Conservation (phyloP, 2,113 vertebrate genomes). For the Rhodinocichla rosea region DNA sequence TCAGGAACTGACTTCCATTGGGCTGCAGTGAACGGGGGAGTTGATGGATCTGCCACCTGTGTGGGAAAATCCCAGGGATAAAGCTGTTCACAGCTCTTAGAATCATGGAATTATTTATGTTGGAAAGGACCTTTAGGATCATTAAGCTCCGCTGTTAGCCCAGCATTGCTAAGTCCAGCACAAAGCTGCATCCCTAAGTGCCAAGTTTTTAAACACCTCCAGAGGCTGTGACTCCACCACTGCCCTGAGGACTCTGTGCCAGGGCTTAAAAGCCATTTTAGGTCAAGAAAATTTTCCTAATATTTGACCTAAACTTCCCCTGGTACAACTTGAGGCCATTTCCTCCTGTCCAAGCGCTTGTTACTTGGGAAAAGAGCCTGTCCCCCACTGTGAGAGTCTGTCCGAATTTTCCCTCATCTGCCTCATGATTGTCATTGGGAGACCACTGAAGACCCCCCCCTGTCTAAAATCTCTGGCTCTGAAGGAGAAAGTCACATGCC, state of each 20-base stretch:
- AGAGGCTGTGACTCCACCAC: neutral
- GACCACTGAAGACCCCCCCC: too few species aligned
- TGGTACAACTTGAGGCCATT: neutral
- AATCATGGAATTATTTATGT: neutral
- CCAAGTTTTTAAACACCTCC: neutral
- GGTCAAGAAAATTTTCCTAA: neutral
- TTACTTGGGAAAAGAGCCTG: neutral
- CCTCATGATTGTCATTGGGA: too few species aligned
- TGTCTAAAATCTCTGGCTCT: too few species aligned
- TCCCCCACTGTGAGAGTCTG: too few species aligned
- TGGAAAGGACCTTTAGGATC: neutral
- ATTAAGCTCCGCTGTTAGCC: neutral
- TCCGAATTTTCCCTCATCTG: too few species aligned
- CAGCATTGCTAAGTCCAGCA: neutral
- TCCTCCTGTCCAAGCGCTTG: neutral
- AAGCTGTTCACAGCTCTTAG: neutral
- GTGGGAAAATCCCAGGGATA: neutral
- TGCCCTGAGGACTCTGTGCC: neutral
- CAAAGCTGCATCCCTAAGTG: fast-evolving
- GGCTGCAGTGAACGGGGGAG: neutral
- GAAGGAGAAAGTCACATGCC: too few species aligned
- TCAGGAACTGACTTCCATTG: neutral
- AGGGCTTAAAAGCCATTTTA: neutral
- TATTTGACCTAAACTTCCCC: neutral
- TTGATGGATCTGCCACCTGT: neutral